These are phyloP conservation scores for Noturus placidus DNA, from an alignment of 2,113 vertebrate genomes.

Conservation along the genomic window DNA sequence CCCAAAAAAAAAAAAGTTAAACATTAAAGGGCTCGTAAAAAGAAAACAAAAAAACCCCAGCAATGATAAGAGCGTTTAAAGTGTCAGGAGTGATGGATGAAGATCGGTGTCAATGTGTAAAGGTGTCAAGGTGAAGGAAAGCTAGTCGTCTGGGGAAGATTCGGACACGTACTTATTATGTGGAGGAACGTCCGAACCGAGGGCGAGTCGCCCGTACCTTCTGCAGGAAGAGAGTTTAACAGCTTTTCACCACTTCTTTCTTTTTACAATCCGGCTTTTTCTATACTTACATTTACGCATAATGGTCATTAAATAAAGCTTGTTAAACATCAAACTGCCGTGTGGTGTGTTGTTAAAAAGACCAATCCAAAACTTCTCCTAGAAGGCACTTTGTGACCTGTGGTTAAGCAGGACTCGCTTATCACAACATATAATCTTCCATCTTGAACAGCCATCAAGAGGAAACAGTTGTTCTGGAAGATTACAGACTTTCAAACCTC, in stretches of 20 bases:
- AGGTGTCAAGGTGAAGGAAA: constrained; percentile 48
- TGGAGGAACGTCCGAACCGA: constrained; percentile 53
- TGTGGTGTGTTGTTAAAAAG: constrained; percentile 17
- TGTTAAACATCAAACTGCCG: constrained; percentile 17
- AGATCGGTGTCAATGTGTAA: constrained; percentile 30
- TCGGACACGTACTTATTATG: constrained; percentile 57
- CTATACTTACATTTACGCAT: background rate
- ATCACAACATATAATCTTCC: constrained; percentile 50
- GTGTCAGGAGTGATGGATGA: constrained; percentile 34
- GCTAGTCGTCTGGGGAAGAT: constrained; percentile 42
- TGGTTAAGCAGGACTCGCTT: constrained; percentile 15
- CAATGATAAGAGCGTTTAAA: constrained; percentile 9
- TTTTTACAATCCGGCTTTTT: background rate
- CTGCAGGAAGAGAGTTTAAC: constrained; percentile 4
- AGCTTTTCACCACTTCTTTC: background rate
- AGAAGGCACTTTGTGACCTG: background rate
- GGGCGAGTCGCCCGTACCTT: constrained; percentile 51
- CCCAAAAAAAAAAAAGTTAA: background rate
- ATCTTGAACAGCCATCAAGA: constrained; percentile 26
- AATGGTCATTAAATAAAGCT: background rate
- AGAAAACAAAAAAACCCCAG: background rate
- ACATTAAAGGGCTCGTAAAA: constrained; percentile 33
- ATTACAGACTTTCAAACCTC: constrained; percentile 38
- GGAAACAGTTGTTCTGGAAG: constrained; percentile 47
- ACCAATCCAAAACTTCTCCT: background rate